Evolutionary conservation across 1,140 invertebrate genomes (phyloP).

Genomic region (Saxidomus purpurata): DNA sequence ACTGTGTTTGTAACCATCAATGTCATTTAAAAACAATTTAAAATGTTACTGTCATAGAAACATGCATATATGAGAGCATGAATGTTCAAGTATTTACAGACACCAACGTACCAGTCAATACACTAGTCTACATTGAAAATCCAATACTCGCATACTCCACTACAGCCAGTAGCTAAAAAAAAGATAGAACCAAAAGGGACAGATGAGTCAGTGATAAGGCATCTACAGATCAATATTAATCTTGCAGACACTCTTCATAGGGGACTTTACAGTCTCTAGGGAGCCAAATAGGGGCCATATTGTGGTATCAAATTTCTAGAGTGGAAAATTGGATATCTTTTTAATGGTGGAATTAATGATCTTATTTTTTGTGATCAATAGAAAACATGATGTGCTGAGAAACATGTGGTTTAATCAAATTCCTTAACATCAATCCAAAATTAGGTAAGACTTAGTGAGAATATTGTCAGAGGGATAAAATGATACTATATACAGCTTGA

Average conservation of each 20-base stretch:
- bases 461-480: no score
- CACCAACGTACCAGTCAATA: no score
- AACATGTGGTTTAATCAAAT: constrained; percentile 18
- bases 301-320: neutral
- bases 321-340: constrained; percentile 32
- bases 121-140: neutral
- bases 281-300: constrained; percentile 1
- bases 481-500: no score
- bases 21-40: no score
- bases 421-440: neutral
- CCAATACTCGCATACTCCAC: neutral
- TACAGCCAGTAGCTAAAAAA: neutral
- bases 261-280: neutral
- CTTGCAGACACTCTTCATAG: neutral
- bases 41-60: no score
- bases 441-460: neutral
- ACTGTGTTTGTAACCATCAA: no score
- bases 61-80: no score
- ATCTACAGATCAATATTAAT: constrained; percentile 17
- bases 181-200: neutral
- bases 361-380: neutral
- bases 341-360: constrained; percentile 15
- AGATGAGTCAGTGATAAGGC: constrained; percentile 17
- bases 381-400: neutral
- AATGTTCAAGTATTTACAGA: no score